phyloP scores from a whole-genome alignment of 2,797 vertebrate genomes.

The Apogon hyalosoma region DNA sequence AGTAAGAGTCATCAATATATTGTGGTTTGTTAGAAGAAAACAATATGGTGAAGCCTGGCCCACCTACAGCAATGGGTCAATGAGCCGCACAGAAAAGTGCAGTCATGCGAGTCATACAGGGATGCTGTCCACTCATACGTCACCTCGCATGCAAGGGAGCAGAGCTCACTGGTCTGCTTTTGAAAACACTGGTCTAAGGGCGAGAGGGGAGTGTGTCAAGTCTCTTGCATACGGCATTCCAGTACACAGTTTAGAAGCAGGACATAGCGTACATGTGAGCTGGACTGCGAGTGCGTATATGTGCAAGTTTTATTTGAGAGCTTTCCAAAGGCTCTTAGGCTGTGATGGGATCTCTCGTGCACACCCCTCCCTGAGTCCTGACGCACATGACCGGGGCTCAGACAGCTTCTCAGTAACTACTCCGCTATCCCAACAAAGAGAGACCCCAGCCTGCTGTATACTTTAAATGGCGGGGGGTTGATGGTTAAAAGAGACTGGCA shows the following conservation, averaged over 20 bases:
- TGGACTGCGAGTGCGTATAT: conserved; percentile 21
- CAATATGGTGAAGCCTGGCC: conserved; percentile 40
- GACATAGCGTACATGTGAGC: conserved; percentile 33
- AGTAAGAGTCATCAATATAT: conserved; percentile 54
- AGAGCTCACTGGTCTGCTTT: conserved; percentile 44
- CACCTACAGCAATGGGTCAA: conserved; percentile 52
- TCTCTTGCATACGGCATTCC: conserved; percentile 44
- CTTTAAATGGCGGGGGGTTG: conserved; percentile 64
- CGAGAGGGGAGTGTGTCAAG: conserved; percentile 42
- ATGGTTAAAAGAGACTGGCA: conserved; percentile 74
- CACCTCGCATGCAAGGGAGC: conserved; percentile 64
- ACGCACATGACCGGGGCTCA: conserved; percentile 60
- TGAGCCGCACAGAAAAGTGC: conserved; percentile 41
- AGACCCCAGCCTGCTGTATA: conserved; percentile 57
- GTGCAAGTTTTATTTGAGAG: conserved; percentile 55
- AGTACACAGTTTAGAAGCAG: conserved; percentile 56
- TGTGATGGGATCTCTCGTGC: conserved; percentile 58
- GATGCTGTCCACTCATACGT: conserved; percentile 55
- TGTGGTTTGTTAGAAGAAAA: conserved; percentile 54
- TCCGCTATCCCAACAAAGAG: conserved; percentile 62
- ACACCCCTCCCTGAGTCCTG: conserved; percentile 56
- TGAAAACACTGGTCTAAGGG: conserved; percentile 56
- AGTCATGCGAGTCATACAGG: conserved; percentile 38
- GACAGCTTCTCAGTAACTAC: conserved; percentile 66
- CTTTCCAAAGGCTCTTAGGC: conserved; percentile 55